Base-by-base conservation (phyloP, 2,113 vertebrate species). In the Cyphomyrus plagiostoma region DNA sequence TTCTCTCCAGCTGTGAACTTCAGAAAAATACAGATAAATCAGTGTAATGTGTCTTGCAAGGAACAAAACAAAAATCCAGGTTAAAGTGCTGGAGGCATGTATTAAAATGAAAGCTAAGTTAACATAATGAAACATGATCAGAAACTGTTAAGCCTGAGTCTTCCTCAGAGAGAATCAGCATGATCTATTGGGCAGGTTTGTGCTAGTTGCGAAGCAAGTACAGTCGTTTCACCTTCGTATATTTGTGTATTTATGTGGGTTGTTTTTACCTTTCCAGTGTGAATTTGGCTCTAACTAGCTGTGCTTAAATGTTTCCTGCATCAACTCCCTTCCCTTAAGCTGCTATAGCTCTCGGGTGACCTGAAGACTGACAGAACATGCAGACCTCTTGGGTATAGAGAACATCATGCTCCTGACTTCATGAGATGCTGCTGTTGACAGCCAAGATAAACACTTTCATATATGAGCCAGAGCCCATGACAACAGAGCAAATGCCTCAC, bases 51-150 rank as follows among this genome's bases (percentile, higher is more conserved):
- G 62, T 86, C 83, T 26, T 48, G 9, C n/a, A 2, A 83, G 45
- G 42, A 83, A 45, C 80, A 45, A 21, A 46, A 83, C 45, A 86
- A 83, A 86, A 49, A 50, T 50, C 23, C 62, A 50, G 48, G 83
- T 86, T 50, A 46, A 49, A 26, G 42, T 86, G 83, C 83, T 50
- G 83, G 83, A 86, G 83, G 83, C 83, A 86, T 48, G 10, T 86
- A 46, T 35, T 53, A 50, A 21, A 87, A 62, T 26, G 21, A 45
- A 39, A 58, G 52, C 39, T 87, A n/a, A 58, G 86, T 56, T 87
- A n/a, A 58, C 35, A 21, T 30, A 39, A 42, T 62, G 35, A 56
- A 87, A 58, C 52, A 9, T 87, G n/a, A 30, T 30, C 26, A 70
- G 62, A 70, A 9, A 70, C 62, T 1, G 62, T 70, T 30, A 30